Percentiles rank a stretch among this genome's conserved stretches.
These are phyloP conservation scores for Gallirallus australis DNA, from an alignment of 2,797 vertebrate genomes.

Conservation along the genomic window DNA sequence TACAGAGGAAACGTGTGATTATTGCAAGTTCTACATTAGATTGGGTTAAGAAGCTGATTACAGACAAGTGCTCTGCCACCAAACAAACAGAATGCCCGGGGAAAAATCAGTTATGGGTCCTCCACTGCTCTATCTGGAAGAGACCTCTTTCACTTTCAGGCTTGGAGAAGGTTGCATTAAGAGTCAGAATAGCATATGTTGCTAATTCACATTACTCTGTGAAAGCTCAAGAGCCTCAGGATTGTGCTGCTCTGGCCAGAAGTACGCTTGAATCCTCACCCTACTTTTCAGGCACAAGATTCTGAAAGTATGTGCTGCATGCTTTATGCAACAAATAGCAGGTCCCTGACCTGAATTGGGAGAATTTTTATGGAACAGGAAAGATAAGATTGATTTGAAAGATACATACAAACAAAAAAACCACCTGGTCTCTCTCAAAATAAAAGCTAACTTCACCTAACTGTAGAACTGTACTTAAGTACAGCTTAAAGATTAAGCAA, in stretches of 20 bases:
- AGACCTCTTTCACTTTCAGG: neutral
- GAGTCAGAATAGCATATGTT: neutral
- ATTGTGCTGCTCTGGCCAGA: neutral
- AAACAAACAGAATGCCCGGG: neutral
- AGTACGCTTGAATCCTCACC: neutral
- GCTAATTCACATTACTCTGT: neutral
- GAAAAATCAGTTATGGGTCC: neutral
- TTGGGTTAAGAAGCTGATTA: neutral
- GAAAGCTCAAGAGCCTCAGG: neutral
- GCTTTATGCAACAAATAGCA: neutral
- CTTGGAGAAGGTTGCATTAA: neutral
- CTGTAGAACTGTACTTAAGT: neutral
- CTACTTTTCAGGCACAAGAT: neutral
- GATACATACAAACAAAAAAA: neutral
- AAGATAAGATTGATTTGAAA: neutral
- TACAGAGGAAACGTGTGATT: neutral
- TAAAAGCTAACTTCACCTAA: neutral
- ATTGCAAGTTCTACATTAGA: neutral
- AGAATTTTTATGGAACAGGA: neutral
- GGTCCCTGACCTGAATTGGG: neutral
- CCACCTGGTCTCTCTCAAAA: neutral
- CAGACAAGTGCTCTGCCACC: neutral
- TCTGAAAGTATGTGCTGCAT: neutral
- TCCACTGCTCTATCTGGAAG: neutral
- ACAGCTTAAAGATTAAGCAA: neutral